phyloP scores from a whole-genome alignment of 2,113 vertebrate species.

The Pavo muticus region DNA sequence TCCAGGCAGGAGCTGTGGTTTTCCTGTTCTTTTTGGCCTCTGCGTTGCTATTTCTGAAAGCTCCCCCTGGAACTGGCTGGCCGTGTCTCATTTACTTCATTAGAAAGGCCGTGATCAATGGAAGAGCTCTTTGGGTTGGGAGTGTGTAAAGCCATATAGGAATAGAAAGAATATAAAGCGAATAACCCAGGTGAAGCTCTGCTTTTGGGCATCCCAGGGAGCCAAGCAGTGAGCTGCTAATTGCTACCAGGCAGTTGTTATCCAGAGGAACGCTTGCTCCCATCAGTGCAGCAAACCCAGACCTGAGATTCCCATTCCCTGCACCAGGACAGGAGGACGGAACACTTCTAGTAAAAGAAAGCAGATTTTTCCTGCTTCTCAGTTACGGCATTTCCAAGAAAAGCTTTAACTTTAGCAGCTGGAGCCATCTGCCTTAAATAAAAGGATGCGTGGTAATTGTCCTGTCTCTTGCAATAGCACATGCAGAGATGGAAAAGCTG shows the following conservation, averaged over 20 bases:
- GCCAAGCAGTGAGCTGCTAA: not conserved
- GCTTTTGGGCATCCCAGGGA: not conserved
- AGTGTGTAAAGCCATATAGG: not conserved
- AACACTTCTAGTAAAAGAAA: not conserved
- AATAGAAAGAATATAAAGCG: not conserved
- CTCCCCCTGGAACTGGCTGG: not conserved
- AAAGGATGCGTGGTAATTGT: not conserved
- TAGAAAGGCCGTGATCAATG: not conserved
- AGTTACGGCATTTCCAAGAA: slow-evolving; percentile 28
- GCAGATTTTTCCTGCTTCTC: not conserved
- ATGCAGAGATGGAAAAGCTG: not conserved
- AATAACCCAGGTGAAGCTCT: not conserved
- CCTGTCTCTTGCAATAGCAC: not conserved
- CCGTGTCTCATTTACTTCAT: not conserved
- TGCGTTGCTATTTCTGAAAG: not conserved
- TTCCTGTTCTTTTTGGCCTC: not conserved
- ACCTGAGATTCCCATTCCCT: not conserved
- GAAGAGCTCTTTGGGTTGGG: not conserved
- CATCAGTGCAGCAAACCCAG: not conserved
- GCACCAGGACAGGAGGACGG: not conserved
- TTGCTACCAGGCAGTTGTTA: not conserved
- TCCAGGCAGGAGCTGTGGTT: not conserved
- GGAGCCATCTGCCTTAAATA: slow-evolving; percentile 2
- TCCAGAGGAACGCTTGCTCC: not conserved
- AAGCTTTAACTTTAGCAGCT: slow-evolving; percentile 19